Evolutionary conservation across 2,113 vertebrate genomes (phyloP), one percentile per base, ranked within the genome.

Genomic region (Nothoprocta perdicaria): DNA sequence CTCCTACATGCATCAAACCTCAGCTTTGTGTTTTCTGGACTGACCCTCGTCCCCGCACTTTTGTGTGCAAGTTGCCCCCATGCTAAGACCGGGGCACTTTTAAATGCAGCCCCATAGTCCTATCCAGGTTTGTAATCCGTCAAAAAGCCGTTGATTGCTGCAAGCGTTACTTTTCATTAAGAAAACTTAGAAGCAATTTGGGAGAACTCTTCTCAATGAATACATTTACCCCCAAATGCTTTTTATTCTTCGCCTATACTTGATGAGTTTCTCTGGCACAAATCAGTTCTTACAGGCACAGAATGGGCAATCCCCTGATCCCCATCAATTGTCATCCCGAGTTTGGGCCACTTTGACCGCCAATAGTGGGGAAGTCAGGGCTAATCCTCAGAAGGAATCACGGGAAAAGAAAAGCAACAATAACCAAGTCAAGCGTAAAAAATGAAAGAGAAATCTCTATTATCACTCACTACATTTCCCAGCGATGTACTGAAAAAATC

Each of bases 361-460:
- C 98, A 98, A 98, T 99, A 98, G 98, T 97, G 97, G 98, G 98
- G 98, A 99, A 99, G 99, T 99, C 99, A 99, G 98, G 97, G 98
- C 98, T 99, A 99, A 99, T 99, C 99, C 99, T 98, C 97, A 98
- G 98, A 98, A 98, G 98, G 98, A 99, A 99, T 99, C 98, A 98
- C 98, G 98, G 98, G 98, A 98, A 98, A 99, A 99, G 98, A 99
- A 98, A 99, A 98, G 99, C 98, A 99, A 99, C 99, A 99, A 99
- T 99, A 99, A 99, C 98, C 98, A 99, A 99, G 99, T 99, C 99
- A 99, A 99, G 99, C 99, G 99, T 99, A 99, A 99, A 99, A 99
- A 99, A 99, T 99, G 99, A 99, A 99, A 99, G 99, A 98, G 99
- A 99, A 99, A 99, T 99, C 99, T 99, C 99, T 99, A 99, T 99